Percentiles rank a stretch among this genome's conserved stretches.
phyloP scores from a whole-genome alignment of 2,888 invertebrate species.

The Cephus nigrinus region DNA sequence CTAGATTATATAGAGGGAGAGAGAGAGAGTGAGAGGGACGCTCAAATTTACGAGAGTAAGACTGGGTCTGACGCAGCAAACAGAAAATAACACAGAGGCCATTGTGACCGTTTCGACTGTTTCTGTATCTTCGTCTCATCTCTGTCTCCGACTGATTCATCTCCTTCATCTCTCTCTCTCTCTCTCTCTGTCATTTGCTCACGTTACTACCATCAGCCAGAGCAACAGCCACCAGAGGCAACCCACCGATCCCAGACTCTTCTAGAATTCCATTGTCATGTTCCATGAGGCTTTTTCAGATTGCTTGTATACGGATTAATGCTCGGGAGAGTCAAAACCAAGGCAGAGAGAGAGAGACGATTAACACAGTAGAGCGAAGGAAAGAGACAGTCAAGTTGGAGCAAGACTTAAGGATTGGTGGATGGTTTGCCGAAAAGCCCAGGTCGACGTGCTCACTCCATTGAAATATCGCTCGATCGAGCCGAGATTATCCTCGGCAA shows the following conservation, averaged over 20 bases:
- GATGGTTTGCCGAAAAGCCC: conserved; percentile 23
- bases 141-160: conserved; percentile 37
- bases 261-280: conserved; percentile 47
- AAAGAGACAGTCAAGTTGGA: conserved; percentile 16
- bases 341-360: conserved; percentile 17
- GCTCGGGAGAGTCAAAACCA: conserved; percentile 28
- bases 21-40: conserved; percentile 4
- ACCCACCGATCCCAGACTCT: conserved; percentile 20
- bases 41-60: neutral
- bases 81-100: conserved; percentile 56
- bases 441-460: conserved; percentile 11
- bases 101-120: conserved; percentile 45
- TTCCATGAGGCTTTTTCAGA: conserved; percentile 34
- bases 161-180: conserved; percentile 22
- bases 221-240: neutral
- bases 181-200: conserved; percentile 23
- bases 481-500: neutral
- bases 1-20: neutral
- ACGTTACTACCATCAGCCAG: conserved; percentile 5
- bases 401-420: conserved; percentile 2
- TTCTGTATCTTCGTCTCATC: conserved; percentile 10
- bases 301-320: conserved; percentile 12
- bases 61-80: conserved; percentile 52
- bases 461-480: neutral
- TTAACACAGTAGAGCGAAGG: conserved; percentile 23